Conservation (phyloP, 1,140 invertebrate genomes). For the Eciton burchellii region DNA sequence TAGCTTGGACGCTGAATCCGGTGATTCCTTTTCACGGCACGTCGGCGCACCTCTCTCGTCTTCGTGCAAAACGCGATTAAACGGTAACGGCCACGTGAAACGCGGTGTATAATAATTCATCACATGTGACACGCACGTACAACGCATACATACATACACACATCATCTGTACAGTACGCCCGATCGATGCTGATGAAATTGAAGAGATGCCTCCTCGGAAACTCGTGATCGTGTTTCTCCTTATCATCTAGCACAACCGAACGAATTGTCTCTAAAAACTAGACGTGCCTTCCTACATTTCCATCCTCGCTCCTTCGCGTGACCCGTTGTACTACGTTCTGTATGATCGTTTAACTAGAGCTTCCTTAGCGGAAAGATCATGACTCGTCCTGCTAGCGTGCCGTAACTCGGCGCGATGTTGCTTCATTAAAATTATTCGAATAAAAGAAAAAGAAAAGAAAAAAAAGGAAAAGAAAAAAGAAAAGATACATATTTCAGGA, state of each 20-base stretch:
- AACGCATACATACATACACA: background rate
- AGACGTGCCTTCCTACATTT: conserved; percentile 8
- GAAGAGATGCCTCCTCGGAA: conserved; percentile 20
- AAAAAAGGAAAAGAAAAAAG: background rate
- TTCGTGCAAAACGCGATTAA: conserved; percentile 1
- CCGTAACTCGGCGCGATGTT: conserved; percentile 8
- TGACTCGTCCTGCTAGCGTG: background rate
- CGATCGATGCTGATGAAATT: conserved; percentile 59
- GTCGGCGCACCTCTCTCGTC: background rate
- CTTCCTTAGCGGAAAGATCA: conserved; percentile 23
- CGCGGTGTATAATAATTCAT: background rate
- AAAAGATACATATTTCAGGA: background rate
- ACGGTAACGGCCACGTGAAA: background rate
- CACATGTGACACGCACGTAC: background rate
- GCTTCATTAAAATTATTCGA: background rate
- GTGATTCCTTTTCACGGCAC: background rate
- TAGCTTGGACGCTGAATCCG: background rate
- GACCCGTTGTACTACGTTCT: conserved; percentile 52
- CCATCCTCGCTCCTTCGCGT: background rate
- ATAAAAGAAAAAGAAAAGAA: too few species aligned
- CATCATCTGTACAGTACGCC: conserved; percentile 66
- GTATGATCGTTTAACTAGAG: conserved; percentile 52
- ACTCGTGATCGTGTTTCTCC: conserved; percentile 43
- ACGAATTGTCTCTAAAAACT: conserved; percentile 53
- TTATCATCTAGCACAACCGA: conserved; percentile 61